A percentile compares a stretch with the other conserved stretches of the same genome.
phyloP scores from a whole-genome alignment of 2,113 vertebrate genomes.

The Aegypius monachus region DNA sequence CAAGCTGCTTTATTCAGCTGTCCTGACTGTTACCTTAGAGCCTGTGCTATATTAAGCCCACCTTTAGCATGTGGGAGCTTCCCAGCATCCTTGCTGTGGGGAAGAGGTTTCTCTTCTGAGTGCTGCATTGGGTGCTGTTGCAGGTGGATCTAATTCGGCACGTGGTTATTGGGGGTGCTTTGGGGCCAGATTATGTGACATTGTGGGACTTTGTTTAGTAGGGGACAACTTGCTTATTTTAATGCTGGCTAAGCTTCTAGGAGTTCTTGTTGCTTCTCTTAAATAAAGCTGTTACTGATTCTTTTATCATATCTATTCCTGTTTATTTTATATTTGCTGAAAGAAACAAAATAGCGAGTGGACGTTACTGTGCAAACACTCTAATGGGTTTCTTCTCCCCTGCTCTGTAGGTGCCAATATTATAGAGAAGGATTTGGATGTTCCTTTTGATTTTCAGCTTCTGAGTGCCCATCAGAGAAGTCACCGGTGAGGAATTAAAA shows the following conservation, averaged over 20 bases:
- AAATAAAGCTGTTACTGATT: not conserved
- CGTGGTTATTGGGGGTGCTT: not conserved
- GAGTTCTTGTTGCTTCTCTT: not conserved
- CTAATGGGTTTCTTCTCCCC: not conserved
- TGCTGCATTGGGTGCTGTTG: not conserved
- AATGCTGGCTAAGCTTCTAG: not conserved
- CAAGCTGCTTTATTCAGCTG: not conserved
- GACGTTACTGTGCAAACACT: not conserved
- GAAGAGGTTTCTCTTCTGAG: not conserved
- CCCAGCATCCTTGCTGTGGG: not conserved
- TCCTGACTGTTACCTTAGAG: not conserved
- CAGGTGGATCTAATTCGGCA: not conserved
- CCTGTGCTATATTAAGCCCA: not conserved
- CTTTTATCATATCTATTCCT: not conserved
- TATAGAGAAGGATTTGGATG: not conserved
- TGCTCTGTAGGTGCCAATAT: not conserved
- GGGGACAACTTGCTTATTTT: not conserved
- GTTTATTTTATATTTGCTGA: not conserved
- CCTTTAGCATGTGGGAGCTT: not conserved
- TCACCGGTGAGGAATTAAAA: not conserved
- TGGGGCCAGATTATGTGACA: accelerated
- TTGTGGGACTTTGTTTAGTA: not conserved
- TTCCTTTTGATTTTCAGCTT: not conserved
- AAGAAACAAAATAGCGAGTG: not conserved
- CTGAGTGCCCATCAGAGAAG: not conserved